These are phyloP conservation scores for Drosophila quinaria DNA, from an alignment of 2,888 invertebrate genomes.

Conservation along the genomic window DNA sequence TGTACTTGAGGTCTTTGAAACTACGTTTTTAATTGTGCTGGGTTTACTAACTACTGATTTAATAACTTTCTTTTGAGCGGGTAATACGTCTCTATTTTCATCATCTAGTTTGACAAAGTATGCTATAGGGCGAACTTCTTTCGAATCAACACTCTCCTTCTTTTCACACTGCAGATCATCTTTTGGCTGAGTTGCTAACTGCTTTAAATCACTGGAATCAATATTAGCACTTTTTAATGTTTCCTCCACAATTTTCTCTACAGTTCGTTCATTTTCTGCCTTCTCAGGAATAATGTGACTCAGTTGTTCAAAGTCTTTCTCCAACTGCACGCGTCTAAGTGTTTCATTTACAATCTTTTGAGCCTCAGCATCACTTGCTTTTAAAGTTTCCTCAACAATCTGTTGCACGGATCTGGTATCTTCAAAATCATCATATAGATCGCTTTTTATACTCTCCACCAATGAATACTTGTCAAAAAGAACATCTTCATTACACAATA, in stretches of 20 bases:
- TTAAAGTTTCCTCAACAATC: conserved; percentile 70
- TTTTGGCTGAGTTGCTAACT: neutral
- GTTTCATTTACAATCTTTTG: conserved; percentile 67
- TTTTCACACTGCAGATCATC: neutral
- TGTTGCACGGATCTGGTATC: conserved; percentile 67
- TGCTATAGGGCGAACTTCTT: conserved; percentile 65
- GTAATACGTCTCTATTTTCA: conserved; percentile 18
- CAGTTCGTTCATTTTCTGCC: conserved; percentile 40
- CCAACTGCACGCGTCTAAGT: conserved; percentile 48
- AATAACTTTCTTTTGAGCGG: conserved; percentile 21
- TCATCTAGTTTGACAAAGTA: conserved; percentile 77
- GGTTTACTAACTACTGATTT: conserved; percentile 19
- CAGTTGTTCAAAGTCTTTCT: conserved; percentile 11
- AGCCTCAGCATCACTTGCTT: conserved; percentile 69
- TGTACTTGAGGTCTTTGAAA: conserved; percentile 6
- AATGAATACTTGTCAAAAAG: neutral
- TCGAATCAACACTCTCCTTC: conserved; percentile 14
- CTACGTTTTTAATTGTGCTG: conserved; percentile 9
- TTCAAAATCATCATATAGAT: neutral
- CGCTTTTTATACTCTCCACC: neutral
- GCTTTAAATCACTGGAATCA: neutral
- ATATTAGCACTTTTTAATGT: conserved; percentile 55
- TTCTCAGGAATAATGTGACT: conserved; percentile 1
- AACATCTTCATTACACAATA: too few species aligned
- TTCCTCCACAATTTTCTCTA: conserved; percentile 67